These are phyloP conservation scores for Sternotherus odoratus DNA, from an alignment of 2,797 vertebrate genomes.

Conservation along the genomic window DNA sequence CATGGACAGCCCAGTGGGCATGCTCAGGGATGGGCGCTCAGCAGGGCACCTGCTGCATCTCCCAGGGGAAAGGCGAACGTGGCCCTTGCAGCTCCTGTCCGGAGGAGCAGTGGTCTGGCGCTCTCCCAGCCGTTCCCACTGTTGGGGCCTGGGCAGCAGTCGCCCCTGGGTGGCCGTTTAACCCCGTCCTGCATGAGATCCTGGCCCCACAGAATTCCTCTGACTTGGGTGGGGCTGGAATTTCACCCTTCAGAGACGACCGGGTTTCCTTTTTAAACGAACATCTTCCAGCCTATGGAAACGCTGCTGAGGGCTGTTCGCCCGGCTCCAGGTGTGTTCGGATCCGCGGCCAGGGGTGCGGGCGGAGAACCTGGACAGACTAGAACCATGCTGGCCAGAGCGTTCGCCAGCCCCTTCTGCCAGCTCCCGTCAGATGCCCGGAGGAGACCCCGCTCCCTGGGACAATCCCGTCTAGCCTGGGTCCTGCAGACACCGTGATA, in stretches of 20 bases:
- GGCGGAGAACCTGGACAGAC: background rate
- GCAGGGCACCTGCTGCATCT: background rate
- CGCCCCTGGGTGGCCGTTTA: background rate
- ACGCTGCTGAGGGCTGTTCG: background rate
- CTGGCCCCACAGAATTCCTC: background rate
- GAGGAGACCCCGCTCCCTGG: too few relatives aligned
- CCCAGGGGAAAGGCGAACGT: rapidly evolving
- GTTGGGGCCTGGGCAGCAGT: rapidly evolving
- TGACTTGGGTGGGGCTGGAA: background rate
- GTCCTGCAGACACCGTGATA: background rate
- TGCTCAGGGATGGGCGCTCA: rapidly evolving
- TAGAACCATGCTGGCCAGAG: background rate
- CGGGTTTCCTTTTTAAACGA: background rate
- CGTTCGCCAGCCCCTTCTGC: background rate
- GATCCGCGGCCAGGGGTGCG: background rate
- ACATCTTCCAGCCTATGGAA: background rate
- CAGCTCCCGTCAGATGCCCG: background rate
- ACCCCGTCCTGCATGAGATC: background rate
- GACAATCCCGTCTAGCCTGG: too few relatives aligned
- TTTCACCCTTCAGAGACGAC: background rate
- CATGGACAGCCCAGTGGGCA: rapidly evolving
- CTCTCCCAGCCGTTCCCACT: background rate
- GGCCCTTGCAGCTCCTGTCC: rapidly evolving
- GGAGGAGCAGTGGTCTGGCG: rapidly evolving
- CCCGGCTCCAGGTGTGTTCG: background rate